Conservation (phyloP, 2,888 invertebrate species). For the Octonoba sinensis region DNA sequence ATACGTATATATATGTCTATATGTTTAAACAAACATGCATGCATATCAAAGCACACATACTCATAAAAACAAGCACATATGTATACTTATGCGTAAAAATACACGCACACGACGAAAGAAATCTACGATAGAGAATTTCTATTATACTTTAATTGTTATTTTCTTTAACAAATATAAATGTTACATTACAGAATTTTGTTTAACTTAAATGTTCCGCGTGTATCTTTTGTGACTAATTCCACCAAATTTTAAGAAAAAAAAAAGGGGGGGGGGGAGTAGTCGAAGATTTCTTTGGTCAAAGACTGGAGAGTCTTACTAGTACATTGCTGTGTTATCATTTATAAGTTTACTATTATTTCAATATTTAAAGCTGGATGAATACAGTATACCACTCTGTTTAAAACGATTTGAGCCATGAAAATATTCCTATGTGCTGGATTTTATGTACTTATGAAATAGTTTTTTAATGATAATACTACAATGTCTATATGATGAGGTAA, state of each 20-base stretch:
- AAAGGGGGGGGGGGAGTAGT: neutral
- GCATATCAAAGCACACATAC: neutral
- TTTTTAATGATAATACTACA: slow-evolving; percentile 58
- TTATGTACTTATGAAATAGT: slow-evolving; percentile 40
- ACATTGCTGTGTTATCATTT: slow-evolving; percentile 24
- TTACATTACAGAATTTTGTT: no score
- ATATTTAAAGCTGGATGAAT: slow-evolving; percentile 40
- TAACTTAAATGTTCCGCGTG: no score
- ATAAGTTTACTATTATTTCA: slow-evolving; percentile 36
- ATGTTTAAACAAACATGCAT: neutral
- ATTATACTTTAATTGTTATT: neutral
- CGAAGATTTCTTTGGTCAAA: slow-evolving; percentile 18
- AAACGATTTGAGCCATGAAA: slow-evolving; percentile 61
- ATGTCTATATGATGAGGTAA: slow-evolving; percentile 59
- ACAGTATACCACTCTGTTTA: slow-evolving; percentile 48
- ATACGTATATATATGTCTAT: neutral
- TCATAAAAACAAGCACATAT: neutral
- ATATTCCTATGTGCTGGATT: slow-evolving; percentile 53
- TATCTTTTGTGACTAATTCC: no score
- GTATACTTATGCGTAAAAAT: neutral
- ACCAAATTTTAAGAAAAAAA: no score
- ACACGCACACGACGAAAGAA: slow-evolving; percentile 4
- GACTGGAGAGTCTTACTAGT: slow-evolving; percentile 13
- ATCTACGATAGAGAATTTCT: neutral
- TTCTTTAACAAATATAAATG: neutral